Conservation (phyloP, 2,797 vertebrate genomes). For the Malacoraja senta region DNA sequence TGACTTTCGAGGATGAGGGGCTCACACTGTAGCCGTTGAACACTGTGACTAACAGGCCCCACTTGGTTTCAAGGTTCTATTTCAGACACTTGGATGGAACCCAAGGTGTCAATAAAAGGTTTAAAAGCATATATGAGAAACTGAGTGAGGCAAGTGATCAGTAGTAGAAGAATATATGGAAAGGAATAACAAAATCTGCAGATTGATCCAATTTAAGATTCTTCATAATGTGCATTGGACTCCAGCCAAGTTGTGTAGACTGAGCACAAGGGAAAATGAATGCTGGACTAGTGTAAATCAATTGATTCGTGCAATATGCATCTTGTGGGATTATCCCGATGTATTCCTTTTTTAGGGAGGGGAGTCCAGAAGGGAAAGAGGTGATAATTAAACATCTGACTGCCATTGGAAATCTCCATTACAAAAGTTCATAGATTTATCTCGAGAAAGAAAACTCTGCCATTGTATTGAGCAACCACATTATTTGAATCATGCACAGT, state of each 20-base stretch:
- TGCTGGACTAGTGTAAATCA: slow-evolving; percentile 9
- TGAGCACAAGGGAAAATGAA: neutral
- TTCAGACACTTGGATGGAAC: slow-evolving; percentile 23
- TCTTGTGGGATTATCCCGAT: slow-evolving; percentile 3
- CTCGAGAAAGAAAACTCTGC: no score
- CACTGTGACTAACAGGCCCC: slow-evolving; percentile 6
- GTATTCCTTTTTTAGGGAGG: no score
- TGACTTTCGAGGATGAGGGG: neutral
- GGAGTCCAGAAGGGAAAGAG: no score
- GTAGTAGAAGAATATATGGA: slow-evolving; percentile 30
- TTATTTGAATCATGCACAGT: no score
- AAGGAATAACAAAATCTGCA: slow-evolving; percentile 35
- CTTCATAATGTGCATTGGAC: slow-evolving; percentile 22
- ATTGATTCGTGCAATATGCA: slow-evolving; percentile 1
- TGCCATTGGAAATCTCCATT: no score
- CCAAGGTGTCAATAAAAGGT: slow-evolving; percentile 32
- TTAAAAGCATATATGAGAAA: slow-evolving; percentile 16
- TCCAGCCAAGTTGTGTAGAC: slow-evolving; percentile 20
- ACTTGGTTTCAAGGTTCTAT: slow-evolving; percentile 14
- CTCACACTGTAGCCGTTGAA: neutral
- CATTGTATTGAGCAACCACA: no score
- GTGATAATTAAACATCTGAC: no score
- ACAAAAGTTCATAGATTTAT: no score
- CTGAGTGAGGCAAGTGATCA: neutral
- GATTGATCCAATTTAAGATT: slow-evolving; percentile 37